phyloP scores from a whole-genome alignment of 2,888 invertebrate genomes.

The Agonopterix alstromeriana region DNA sequence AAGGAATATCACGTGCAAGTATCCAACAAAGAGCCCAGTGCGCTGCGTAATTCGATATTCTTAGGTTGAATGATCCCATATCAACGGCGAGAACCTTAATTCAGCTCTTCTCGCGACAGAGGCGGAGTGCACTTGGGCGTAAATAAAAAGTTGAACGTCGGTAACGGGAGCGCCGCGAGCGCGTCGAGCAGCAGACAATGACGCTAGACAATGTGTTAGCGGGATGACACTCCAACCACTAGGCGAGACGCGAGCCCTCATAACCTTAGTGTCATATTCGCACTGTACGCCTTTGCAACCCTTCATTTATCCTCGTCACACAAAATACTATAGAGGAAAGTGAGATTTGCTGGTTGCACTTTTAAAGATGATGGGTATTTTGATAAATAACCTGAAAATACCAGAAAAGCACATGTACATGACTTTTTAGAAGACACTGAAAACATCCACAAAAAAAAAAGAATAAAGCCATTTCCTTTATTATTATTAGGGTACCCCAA shows the following conservation, averaged over 20 bases:
- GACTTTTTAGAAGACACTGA: too few species aligned
- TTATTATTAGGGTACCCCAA: too few species aligned
- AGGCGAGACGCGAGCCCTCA: conserved; percentile 42
- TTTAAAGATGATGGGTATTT: background rate
- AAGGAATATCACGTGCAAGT: conserved; percentile 69
- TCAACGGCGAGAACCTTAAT: conserved; percentile 71
- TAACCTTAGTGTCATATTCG: conserved; percentile 24
- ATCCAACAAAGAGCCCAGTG: conserved; percentile 67
- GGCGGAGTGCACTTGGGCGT: conserved; percentile 72
- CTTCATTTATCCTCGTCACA: too few species aligned
- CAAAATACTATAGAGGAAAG: too few species aligned
- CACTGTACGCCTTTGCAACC: conserved; percentile 22
- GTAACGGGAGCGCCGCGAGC: conserved; percentile 53
- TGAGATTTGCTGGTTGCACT: too few species aligned
- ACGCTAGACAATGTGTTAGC: conserved; percentile 69
- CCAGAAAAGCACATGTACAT: background rate
- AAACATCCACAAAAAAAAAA: too few species aligned
- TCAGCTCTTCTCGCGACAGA: conserved; percentile 66
- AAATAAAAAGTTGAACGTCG: conserved; percentile 73
- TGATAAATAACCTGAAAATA: background rate
- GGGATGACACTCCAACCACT: conserved; percentile 60
- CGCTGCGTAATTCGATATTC: conserved; percentile 71
- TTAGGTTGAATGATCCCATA: conserved; percentile 75
- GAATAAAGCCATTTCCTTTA: too few species aligned
- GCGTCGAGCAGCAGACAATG: conserved; percentile 43